phyloP scores from a whole-genome alignment of 2,797 vertebrate species.

The Morelia viridis region DNA sequence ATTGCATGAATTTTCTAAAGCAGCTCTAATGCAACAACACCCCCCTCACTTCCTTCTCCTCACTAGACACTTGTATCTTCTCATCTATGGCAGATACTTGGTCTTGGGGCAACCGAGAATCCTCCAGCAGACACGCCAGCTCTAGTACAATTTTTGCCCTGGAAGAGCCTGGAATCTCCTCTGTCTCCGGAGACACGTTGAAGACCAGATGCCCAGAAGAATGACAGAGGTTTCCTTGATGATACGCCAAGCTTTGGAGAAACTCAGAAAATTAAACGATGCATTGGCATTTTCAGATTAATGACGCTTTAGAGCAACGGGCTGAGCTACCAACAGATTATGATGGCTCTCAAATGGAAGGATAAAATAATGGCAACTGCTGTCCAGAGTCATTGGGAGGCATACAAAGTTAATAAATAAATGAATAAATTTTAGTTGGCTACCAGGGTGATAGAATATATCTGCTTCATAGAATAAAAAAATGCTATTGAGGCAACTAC shows the following conservation, averaged over 20 bases:
- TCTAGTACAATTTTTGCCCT: not conserved
- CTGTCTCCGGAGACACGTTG: not conserved
- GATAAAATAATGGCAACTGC: not conserved
- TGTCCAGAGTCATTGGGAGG: not conserved
- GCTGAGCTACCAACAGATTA: not conserved
- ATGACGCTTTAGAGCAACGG: not conserved
- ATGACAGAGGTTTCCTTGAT: not conserved
- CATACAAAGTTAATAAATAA: not conserved
- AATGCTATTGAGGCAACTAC: not conserved
- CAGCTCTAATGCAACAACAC: too few relatives aligned
- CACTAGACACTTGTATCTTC: not conserved
- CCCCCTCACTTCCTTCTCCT: not conserved
- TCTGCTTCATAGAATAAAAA: not conserved
- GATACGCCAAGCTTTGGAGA: not conserved
- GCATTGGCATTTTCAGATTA: not conserved
- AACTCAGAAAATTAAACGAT: not conserved
- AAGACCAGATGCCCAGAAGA: not conserved
- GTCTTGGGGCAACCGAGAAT: not conserved
- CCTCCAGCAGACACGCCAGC: too few relatives aligned
- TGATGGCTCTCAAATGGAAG: not conserved
- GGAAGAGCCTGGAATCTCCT: not conserved
- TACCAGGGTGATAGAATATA: not conserved
- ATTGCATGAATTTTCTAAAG: too few relatives aligned
- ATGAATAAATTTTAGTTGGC: not conserved
- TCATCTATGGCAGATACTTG: not conserved